Percentiles rank a stretch among this genome's conserved stretches.
Evolutionary conservation across 2,888 invertebrate genomes (phyloP).

Genomic region (Amphipyra berbera): DNA sequence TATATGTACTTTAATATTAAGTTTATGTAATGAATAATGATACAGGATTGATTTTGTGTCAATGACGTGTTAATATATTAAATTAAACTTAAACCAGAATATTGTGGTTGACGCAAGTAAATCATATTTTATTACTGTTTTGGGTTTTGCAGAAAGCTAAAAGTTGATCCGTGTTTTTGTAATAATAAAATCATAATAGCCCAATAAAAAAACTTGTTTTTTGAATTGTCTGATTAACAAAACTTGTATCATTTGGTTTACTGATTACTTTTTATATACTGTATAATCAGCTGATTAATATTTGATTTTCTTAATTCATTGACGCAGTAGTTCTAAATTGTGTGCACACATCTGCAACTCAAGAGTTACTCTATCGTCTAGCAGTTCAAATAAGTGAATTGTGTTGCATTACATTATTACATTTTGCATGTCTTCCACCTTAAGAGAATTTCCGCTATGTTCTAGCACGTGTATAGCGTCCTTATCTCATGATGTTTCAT

Average conservation of each 20-base stretch:
- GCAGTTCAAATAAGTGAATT: no score
- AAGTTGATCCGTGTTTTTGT: slow-evolving; percentile 1
- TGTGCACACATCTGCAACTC: no score
- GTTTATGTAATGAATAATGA: slow-evolving; percentile 3
- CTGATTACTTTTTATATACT: background rate
- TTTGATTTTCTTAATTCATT: background rate
- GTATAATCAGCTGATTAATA: background rate
- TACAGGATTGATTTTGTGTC: background rate
- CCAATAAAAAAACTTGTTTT: slow-evolving; percentile 1
- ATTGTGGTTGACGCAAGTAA: background rate
- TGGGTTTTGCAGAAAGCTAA: background rate
- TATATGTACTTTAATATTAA: background rate
- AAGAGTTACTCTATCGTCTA: no score
- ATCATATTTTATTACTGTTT: slow-evolving; percentile 3
- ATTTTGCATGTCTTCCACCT: no score
- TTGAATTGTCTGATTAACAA: background rate
- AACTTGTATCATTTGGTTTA: background rate
- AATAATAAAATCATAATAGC: background rate
- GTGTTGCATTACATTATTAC: no score
- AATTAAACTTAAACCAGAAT: background rate
- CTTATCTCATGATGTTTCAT: slow-evolving; percentile 2
- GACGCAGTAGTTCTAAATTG: no score
- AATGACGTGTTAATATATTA: no score
- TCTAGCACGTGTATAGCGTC: background rate
- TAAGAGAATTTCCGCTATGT: no score